Evolutionary conservation across 2,797 vertebrate genomes (phyloP).

Genomic region (Coranthus polyacanthus): DNA sequence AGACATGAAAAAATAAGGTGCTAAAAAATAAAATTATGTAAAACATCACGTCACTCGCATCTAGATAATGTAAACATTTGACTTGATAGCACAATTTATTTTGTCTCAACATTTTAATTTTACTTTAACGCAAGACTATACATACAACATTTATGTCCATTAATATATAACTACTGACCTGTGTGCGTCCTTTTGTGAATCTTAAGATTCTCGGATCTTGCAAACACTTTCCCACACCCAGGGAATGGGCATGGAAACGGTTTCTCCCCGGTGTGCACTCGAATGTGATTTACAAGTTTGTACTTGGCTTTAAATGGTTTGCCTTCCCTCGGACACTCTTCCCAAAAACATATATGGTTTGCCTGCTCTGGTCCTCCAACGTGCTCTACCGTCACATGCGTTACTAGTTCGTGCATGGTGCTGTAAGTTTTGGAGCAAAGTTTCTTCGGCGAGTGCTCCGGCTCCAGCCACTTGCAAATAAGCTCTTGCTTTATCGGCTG

Average conservation of each 20-base stretch:
- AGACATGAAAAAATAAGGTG: background rate
- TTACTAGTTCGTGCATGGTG: slow-evolving; percentile 98
- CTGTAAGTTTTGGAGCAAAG: slow-evolving; percentile 97
- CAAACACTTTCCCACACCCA: slow-evolving; percentile 99
- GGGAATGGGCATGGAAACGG: slow-evolving; percentile 98
- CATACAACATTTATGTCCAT: background rate
- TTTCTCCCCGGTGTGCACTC: slow-evolving; percentile 98
- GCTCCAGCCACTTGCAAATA: slow-evolving; percentile 97
- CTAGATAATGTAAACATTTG: slow-evolving; percentile 6
- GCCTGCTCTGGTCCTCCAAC: slow-evolving; percentile 96
- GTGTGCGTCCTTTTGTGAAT: slow-evolving; percentile 99
- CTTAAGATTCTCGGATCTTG: slow-evolving; percentile 98
- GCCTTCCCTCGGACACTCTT: slow-evolving; percentile 97
- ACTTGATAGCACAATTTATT: background rate
- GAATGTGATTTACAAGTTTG: slow-evolving; percentile 99
- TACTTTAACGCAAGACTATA: background rate
- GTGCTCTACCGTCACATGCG: slow-evolving; percentile 97
- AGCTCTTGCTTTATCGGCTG: slow-evolving; percentile 99
- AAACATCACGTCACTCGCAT: background rate
- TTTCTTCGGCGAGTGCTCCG: slow-evolving; percentile 90
- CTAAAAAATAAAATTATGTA: background rate
- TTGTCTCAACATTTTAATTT: too few species aligned
- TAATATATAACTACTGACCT: slow-evolving; percentile 89
- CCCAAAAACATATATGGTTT: slow-evolving; percentile 97
- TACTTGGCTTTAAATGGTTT: slow-evolving; percentile 99